Conservation (phyloP, 2,797 vertebrate species). For the Momotus momota region DNA sequence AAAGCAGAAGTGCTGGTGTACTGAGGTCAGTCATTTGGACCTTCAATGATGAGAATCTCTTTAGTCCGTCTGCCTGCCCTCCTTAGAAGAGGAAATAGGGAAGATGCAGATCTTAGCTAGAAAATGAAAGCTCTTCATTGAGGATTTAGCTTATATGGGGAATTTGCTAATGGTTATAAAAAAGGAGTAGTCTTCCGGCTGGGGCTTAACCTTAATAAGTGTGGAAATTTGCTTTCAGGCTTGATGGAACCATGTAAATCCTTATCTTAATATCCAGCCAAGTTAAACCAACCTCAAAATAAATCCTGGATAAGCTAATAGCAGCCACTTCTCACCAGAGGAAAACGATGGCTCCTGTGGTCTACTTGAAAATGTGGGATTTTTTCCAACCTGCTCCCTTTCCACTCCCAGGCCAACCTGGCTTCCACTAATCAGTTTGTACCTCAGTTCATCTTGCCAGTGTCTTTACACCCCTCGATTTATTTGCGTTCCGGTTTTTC, state of each 20-base stretch:
- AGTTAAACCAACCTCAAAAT: slow-evolving; percentile 32
- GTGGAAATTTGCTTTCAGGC: slow-evolving; percentile 40
- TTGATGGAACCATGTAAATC: slow-evolving; percentile 14
- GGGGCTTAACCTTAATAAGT: not conserved
- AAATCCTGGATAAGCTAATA: not conserved
- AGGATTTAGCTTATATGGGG: not conserved
- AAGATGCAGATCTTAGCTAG: not conserved
- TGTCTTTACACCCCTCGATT: rapidly evolving
- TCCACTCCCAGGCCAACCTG: not conserved
- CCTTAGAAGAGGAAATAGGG: not conserved
- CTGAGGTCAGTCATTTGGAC: not conserved
- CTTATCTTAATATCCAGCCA: slow-evolving; percentile 35
- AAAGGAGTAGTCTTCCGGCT: not conserved
- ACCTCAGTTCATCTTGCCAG: slow-evolving; percentile 24
- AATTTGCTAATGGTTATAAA: not conserved
- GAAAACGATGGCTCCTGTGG: not conserved
- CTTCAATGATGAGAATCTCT: not conserved
- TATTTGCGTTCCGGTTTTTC: not conserved
- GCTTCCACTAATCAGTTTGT: not conserved
- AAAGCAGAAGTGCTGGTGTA: not conserved
- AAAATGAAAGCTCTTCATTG: not conserved
- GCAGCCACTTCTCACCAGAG: not conserved
- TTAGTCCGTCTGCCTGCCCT: not conserved
- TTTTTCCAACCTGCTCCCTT: not conserved
- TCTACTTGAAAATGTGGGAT: not conserved